Evolutionary conservation across 2,113 vertebrate species (phyloP), one percentile per base, ranked within the genome.

Genomic region (Collichthys lucidus): DNA sequence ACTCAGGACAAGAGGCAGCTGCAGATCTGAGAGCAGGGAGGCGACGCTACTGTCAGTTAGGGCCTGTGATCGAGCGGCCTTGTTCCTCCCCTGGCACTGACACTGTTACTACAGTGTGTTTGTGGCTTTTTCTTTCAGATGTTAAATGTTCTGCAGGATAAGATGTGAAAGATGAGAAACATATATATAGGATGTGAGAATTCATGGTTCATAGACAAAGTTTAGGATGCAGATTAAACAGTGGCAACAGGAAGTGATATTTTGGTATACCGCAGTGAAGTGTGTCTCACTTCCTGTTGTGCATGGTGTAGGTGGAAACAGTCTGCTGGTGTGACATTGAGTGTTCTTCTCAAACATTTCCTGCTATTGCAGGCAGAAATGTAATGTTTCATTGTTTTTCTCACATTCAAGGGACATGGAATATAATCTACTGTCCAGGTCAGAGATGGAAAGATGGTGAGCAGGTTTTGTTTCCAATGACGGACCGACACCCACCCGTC

Each of bases 191-290:
- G 7, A n/a, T 31, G 55, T 49, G 24, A n/a, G 42, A 35, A 73
- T 31, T 7, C 1, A 35, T 35, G 59, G 29, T 56, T 52, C 20
- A 6, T 15, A 11, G 29, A 46, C 42, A 66, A 19, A 59, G 35
- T 52, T 16, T 53, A 65, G 16, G 8, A 16, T 44, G 44, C 1
- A 52, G 22, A 20, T 52, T 2, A 52, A 24, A 14, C 15, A 49
- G 47, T 72, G 79, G 61, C 63, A 83, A 69, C 79, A 91, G 89
- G 88, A 93, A 91, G 80, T 79, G 83, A 74, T 75, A 77, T 77
- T 69, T 83, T 22, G 35, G 79, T 83, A 10, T 9, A 74, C 88
- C 63, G 19, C 84, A 74, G 24, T 2, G 15, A 74, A 61, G 63
- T 44, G 65, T 64, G 44, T 84, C 77, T 87, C 5, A 12, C 74